A percentile compares a stretch with the other conserved stretches of the same genome.
These are phyloP conservation scores for Platanista minor DNA, from an alignment of 2,113 vertebrate species.

Conservation along the genomic window DNA sequence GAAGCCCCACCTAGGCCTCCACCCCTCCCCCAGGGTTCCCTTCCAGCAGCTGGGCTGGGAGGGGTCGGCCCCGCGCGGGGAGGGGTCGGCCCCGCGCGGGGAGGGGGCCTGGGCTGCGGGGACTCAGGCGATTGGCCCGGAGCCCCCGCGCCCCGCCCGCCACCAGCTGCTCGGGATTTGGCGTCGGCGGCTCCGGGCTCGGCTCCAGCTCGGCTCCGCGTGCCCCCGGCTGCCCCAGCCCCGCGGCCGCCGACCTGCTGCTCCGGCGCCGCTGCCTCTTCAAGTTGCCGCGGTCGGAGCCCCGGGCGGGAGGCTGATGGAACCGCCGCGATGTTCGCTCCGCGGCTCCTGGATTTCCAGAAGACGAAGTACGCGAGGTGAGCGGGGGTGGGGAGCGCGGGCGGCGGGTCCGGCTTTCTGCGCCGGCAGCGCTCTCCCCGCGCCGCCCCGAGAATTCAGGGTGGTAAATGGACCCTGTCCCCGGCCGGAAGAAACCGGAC, in stretches of 20 bases:
- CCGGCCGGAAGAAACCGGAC: not conserved
- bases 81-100: not conserved
- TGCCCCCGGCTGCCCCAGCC: not conserved
- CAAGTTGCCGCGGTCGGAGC: not conserved
- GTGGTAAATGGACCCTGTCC: not conserved
- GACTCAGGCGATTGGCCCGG: constrained; percentile 20
- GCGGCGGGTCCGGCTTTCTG: not conserved
- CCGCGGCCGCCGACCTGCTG: constrained; percentile 37
- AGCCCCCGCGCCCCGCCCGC: constrained; percentile 37
- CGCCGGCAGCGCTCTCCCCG: not conserved
- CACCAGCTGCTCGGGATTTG: constrained; percentile 62
- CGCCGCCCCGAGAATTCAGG: not conserved
- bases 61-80: not conserved
- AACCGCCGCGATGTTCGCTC: constrained; percentile 77
- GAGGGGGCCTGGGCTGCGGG: not conserved
- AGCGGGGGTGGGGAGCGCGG: not conserved
- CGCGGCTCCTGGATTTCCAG: constrained; percentile 89
- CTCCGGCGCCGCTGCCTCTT: not conserved
- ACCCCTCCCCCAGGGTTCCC: fast-evolving
- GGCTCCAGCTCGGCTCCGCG: not conserved
- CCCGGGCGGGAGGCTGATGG: constrained; percentile 71
- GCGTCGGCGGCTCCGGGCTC: not conserved
- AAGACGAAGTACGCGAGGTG: constrained; percentile 92
- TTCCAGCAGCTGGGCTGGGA: fast-evolving
- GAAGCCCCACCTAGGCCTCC: not conserved